A percentile compares a stretch with the other conserved stretches of the same genome.
Conservation (phyloP, 2,888 invertebrate genomes). For the Adelphocoris suturalis region DNA sequence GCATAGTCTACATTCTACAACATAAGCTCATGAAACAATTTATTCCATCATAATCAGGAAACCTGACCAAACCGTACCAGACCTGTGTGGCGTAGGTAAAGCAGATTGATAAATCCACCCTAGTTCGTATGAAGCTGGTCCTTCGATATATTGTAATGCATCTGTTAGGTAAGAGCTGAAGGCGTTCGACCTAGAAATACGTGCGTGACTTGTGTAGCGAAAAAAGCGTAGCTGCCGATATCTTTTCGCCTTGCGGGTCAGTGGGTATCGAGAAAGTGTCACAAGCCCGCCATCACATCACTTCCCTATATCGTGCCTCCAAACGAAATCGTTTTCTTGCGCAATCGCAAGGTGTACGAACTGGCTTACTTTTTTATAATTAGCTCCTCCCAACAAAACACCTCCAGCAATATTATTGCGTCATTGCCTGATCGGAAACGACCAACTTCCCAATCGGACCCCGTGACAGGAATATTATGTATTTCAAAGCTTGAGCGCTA, state of each 20-base stretch:
- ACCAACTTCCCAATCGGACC: neutral
- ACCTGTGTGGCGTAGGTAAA: too few species aligned
- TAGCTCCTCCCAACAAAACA: conserved; percentile 17
- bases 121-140: too few species aligned
- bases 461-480: neutral
- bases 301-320: conserved; percentile 9
- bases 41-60: too few species aligned
- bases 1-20: too few species aligned
- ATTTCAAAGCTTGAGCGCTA: too few species aligned
- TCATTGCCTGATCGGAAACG: neutral
- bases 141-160: too few species aligned
- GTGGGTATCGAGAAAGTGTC: conserved; percentile 32
- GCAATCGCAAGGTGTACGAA: neutral
- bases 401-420: conserved; percentile 32
- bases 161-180: neutral
- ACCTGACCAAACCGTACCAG: too few species aligned
- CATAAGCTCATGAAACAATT: too few species aligned
- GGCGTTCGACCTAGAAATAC: conserved; percentile 2
- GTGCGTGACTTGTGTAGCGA: conserved; percentile 41
- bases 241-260: conserved; percentile 13
- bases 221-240: neutral
- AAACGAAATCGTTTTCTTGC: neutral
- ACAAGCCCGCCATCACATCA: conserved; percentile 7
- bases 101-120: too few species aligned
- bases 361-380: neutral